Evolutionary conservation across 2,888 invertebrate genomes (phyloP).

Genomic region (Encarsia formosa): DNA sequence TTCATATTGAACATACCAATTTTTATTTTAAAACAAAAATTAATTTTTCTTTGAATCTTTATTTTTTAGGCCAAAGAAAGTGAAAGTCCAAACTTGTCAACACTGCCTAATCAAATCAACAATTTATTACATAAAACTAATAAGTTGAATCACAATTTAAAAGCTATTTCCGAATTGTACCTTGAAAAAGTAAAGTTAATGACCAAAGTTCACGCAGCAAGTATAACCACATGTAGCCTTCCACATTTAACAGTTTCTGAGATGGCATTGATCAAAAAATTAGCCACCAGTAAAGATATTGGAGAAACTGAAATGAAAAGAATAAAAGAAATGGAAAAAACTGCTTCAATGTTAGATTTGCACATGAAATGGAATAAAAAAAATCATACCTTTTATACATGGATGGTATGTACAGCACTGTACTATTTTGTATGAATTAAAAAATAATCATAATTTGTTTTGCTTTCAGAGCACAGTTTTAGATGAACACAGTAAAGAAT

Average conservation of each 20-base stretch:
- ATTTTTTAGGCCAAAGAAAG: slow-evolving; percentile 2
- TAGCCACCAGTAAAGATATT: slow-evolving; percentile 26
- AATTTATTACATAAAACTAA: slow-evolving; percentile 32
- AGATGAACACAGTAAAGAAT: slow-evolving; percentile 29
- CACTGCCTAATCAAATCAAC: slow-evolving; percentile 26
- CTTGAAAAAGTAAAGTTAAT: slow-evolving; percentile 33
- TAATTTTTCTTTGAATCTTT: background rate
- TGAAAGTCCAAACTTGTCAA: slow-evolving; percentile 11
- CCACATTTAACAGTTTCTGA: slow-evolving; percentile 36
- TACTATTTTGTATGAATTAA: background rate
- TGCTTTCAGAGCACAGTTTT: slow-evolving; percentile 34
- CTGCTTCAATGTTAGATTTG: slow-evolving; percentile 31
- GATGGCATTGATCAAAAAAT: slow-evolving; percentile 33
- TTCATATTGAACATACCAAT: background rate
- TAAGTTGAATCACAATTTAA: slow-evolving; percentile 34
- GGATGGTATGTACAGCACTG: slow-evolving; percentile 33
- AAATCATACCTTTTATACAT: slow-evolving; percentile 34
- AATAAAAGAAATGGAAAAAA: slow-evolving; percentile 30
- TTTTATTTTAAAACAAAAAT: background rate
- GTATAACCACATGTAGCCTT: slow-evolving; percentile 31
- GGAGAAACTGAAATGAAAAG: slow-evolving; percentile 19
- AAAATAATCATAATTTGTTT: background rate
- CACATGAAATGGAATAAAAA: slow-evolving; percentile 33
- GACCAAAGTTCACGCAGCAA: slow-evolving; percentile 36
- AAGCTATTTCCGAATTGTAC: slow-evolving; percentile 35